These are phyloP conservation scores for Cetonia aurata DNA, from an alignment of 2,888 invertebrate species.

Conservation along the genomic window DNA sequence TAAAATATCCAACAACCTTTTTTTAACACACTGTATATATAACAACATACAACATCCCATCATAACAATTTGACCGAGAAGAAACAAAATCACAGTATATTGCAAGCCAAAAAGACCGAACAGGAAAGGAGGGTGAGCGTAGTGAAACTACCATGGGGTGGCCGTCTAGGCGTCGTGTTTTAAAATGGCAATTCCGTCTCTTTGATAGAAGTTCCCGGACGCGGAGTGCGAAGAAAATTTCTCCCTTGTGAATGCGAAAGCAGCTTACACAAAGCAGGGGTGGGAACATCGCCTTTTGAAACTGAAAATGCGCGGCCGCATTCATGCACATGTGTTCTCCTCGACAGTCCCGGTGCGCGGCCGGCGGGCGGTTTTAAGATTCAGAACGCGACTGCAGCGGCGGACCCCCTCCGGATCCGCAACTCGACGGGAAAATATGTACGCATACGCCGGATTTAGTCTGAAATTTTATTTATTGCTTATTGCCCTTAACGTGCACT, in stretches of 20 bases:
- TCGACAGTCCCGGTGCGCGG: conserved; percentile 47
- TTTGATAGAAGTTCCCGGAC: conserved; percentile 50
- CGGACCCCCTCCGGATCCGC: conserved; percentile 50
- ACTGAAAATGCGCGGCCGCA: conserved; percentile 66
- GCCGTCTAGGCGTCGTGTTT: conserved; percentile 18
- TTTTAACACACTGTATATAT: no score
- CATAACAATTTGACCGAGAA: no score
- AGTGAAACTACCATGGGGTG: not conserved
- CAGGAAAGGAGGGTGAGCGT: no score
- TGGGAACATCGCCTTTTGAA: conserved; percentile 64
- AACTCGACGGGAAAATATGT: conserved; percentile 46
- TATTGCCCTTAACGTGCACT: conserved; percentile 15
- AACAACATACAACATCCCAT: no score
- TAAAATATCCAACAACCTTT: no score
- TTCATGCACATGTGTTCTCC: conserved; percentile 63
- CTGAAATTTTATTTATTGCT: conserved; percentile 33
- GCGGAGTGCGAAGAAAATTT: conserved; percentile 65
- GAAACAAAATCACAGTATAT: no score
- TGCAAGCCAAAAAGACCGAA: no score
- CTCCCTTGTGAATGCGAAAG: conserved; percentile 67
- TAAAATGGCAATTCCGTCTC: conserved; percentile 50
- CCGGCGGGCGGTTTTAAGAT: conserved; percentile 53
- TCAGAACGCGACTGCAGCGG: conserved; percentile 54
- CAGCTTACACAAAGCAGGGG: conserved; percentile 65
- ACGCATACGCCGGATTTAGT: conserved; percentile 32